Base-by-base conservation (phyloP, 2,113 vertebrate species). In the Myrmophylax atrothorax region DNA sequence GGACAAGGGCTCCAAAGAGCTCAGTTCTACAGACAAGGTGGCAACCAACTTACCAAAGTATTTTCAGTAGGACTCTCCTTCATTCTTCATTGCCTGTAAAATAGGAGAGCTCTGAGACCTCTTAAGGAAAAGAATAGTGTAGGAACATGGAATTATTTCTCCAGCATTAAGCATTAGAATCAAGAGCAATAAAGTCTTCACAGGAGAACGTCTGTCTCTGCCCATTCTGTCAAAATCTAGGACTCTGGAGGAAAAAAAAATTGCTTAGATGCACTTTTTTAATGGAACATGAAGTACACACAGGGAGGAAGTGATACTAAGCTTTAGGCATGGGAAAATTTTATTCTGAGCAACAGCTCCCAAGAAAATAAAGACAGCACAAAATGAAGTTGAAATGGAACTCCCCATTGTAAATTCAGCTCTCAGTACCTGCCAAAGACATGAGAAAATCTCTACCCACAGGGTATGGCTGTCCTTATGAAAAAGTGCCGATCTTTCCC, bases 381-480 rank as follows among this genome's bases (percentile, higher is more conserved):
- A n/a, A 84, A 86, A 78, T 28, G 26, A 88, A 78, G 38, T n/a
- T 37, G 81, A 91, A 84, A 72, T 89, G 72, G 67, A 93, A 94
- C 84, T 92, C 68, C 85, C 76, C 47, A 3, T 3, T 53, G 76
- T 77, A 86, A 93, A 94, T 87, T 87, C 59, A 68, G n/a, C 47
- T 77, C n/a, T 49, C 31, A 29, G 42, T 85, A 94, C 73, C n/a
- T 96, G 77, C n/a, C 86, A 84, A 62, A 82, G 44, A 79, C 26
- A 79, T 14, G 3, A 86, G 53, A 89, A 78, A 85, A 88, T 38
- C 53, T 77, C 62, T 94, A 29, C 64, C 68, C 81, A 84, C 10
- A 33, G 49, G 66, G 78, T 53, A 94, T 13, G 33, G 25, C 33
- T 85, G 37, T 84, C 64, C 79, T 64, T 37, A 25, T 49, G 72